Conservation (phyloP, 35 echinoderm and acorn worm species). For the Apostichopus californicus region DNA sequence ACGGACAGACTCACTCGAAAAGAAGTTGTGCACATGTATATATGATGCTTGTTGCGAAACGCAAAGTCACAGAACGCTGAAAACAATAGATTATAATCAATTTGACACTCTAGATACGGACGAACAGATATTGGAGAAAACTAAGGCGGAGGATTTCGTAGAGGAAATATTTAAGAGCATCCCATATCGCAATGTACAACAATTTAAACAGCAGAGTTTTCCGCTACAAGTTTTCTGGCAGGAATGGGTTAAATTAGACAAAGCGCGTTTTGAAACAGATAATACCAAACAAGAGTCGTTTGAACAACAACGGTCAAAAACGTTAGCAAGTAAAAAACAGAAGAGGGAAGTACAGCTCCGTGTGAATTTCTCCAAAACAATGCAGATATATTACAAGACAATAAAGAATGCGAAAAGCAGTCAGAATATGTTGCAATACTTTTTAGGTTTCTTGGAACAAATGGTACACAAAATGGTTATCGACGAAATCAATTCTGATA, state of each 20-base stretch:
- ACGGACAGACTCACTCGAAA: neutral
- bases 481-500: neutral
- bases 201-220: neutral
- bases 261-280: neutral
- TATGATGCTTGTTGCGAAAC: too few species aligned
- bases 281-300: neutral
- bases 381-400: neutral
- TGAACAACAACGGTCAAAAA: neutral
- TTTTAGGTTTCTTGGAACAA: slow-evolving; percentile 16
- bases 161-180: neutral
- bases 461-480: neutral
- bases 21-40: neutral
- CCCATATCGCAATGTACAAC: neutral
- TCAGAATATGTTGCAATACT: neutral
- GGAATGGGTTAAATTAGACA: slow-evolving; percentile 11
- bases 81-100: neutral
- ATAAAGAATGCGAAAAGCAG: neutral
- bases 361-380: neutral
- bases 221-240: slow-evolving; percentile 1
- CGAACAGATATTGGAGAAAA: neutral
- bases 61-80: neutral
- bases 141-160: neutral
- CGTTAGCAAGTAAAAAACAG: neutral
- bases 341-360: neutral
- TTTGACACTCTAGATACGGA: neutral